Base-by-base conservation (phyloP, 2,888 invertebrate species). In the Luffia ferchaultella region DNA sequence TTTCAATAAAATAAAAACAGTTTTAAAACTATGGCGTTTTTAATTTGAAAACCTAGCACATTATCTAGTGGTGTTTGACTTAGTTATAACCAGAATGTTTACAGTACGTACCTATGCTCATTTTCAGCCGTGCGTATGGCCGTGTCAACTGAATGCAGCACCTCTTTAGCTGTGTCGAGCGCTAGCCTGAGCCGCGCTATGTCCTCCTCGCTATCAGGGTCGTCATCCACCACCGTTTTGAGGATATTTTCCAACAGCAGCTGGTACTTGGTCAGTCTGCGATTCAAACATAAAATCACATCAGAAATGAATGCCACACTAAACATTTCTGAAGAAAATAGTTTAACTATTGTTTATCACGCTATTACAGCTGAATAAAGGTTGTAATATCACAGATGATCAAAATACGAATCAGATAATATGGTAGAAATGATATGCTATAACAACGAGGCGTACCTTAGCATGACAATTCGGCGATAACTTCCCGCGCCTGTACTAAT, bases 251-350 rank as follows among this genome's bases (percentile, higher is more conserved):
- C 83, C 1, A 84, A 64, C 0, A 85, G 68, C 0, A 85, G 67
- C 62, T 82, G 82, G 71, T 85, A 85, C 52, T 85, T 85, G 0
- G 85, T 85, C 42, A 85, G 49, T 55, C 84, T 84, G 65, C 0
- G 58, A 60, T 17, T 16, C n/a, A 43, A 7, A 43, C 43, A 43
- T 5, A 12, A 16, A 16, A 16, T 16, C 7, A 9, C 5, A 7
- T 9, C 43, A 43, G 16, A 5, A 5, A 43, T 43, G 5, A 7
- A 12, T 40, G 40, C 7, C 7, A 40, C 40, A 12, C 40, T 40
- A 7, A 40, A 9, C 15, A 9, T 40, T 40, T 40, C 7, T 40
- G 40, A 12, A 40, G 40, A 12, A 40, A 40, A 7, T 7, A 40
- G 40, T 7, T 7, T 9, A 9, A 9, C 40, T 9, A 40, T 40